Evolutionary conservation across 1,140 invertebrate genomes (phyloP), one percentile per base, ranked within the genome.

Genomic region (Zaprionus taronus): DNA sequence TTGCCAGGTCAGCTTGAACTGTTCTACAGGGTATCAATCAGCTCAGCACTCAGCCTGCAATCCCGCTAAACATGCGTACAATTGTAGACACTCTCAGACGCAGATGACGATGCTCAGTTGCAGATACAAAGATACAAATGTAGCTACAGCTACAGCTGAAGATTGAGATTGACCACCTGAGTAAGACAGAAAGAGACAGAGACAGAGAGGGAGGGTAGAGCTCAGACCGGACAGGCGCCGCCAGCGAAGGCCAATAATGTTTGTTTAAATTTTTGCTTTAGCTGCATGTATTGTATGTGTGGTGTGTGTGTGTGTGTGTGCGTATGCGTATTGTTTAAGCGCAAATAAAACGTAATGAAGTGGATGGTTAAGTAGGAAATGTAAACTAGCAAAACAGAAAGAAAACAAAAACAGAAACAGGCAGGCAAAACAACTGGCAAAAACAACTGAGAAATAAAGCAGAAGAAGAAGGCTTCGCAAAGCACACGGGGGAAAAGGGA

Each of bases 211-310:
- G 49, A 24, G 51, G 47, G 36, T 47, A 12, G 17, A 22, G 7
- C 53, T 44, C 22, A 31, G 55, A 58, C 17, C 44, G 49, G 56
- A 66, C 65, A 62, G 51, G 66, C 67, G 77, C 72, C 83, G 71
- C 24, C 70, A 70, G 62, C 61, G 85, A 90, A 90, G 85, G 85
- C 86, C 85, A 90, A 90, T 91, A 85, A 77, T 90, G 86, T 90
- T 90, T 90, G 85, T 79, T 82, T 91, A 91, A 90, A 76, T 80
- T 84, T 75, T 62, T 65, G 64, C 69, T 83, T 72, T 62, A 69
- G 64, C 69, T 89, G 70, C 70, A 82, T 65, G 65, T 55, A 14
- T 34, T 56, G 17, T n/a, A 15, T 11, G 53, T 57, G 7, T 24
- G 53, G 7, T 24, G 53, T 62, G 49, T 49, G 11, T 51, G 51